phyloP scores from a whole-genome alignment of 2,888 invertebrate genomes.

The Synanthedon formicaeformis region DNA sequence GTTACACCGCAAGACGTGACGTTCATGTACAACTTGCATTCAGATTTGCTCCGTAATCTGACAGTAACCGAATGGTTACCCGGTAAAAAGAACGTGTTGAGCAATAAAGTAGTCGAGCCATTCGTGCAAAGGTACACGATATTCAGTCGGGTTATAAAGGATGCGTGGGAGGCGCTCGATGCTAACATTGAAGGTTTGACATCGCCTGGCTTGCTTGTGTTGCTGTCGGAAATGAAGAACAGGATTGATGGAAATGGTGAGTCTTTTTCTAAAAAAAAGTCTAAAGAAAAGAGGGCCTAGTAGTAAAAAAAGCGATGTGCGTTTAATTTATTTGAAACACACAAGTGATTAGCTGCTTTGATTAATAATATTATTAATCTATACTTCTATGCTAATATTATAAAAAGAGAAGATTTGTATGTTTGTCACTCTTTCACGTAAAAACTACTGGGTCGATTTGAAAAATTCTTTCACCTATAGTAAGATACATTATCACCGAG shows the following conservation, averaged over 20 bases:
- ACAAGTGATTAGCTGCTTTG: too few species aligned
- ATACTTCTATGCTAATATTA: too few species aligned
- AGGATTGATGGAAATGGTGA: slow-evolving; percentile 58
- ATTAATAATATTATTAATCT: too few species aligned
- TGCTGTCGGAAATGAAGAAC: slow-evolving; percentile 63
- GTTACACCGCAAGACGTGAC: slow-evolving; percentile 69
- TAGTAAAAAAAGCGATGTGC: too few species aligned
- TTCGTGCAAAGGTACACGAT: slow-evolving; percentile 72
- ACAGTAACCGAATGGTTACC: slow-evolving; percentile 73
- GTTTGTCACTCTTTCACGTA: too few species aligned
- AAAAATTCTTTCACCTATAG: too few species aligned
- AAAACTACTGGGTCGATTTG: too few species aligned
- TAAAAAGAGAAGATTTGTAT: too few species aligned
- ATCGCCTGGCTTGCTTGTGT: slow-evolving; percentile 69
- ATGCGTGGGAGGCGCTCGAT: slow-evolving; percentile 62
- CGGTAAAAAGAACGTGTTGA: slow-evolving; percentile 50
- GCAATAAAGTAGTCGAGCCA: slow-evolving; percentile 49
- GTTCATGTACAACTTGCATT: slow-evolving; percentile 73
- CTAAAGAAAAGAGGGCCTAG: too few species aligned
- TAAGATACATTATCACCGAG: too few species aligned
- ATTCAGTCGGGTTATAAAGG: slow-evolving; percentile 67
- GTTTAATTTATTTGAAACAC: too few species aligned
- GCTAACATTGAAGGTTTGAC: slow-evolving; percentile 64
- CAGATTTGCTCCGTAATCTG: slow-evolving; percentile 67
- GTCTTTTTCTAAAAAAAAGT: neutral